Base-by-base conservation (phyloP, 2,888 invertebrate genomes). In the Cryptophagus acutangulus region DNA sequence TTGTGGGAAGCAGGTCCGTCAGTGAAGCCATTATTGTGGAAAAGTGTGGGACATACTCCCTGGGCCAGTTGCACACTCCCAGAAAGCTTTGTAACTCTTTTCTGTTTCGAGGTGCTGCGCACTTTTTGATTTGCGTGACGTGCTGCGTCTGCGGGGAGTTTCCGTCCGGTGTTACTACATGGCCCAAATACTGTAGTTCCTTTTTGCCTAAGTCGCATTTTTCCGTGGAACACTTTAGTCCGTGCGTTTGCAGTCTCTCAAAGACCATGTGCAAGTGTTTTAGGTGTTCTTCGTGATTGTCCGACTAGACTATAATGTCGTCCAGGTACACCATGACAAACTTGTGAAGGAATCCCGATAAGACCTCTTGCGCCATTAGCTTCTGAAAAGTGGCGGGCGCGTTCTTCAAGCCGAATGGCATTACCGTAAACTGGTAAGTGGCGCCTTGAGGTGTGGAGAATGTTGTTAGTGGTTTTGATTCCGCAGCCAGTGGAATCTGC, bases 281-380 rank as follows among this genome's bases (percentile, higher is more conserved):
- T 1, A 44, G 30, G 31, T 55, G 51, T 2, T 54, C 48, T 4
- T 52, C 45, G 24, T 24, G 18, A 16, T 17, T 38, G 5, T 42
- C 14, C 1, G 39, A 41, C 18, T 42, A 51, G 0, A 52, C 33
- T 1, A 61, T 54, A 2, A 63, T 54, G 31, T 62, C 59, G 25
- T 61, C 61, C 1, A 61, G 36, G 33, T 61, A 62, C 0, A 54
- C 57, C 1, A 51, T 25, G 15, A 45, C 43, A 36, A 41, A 49
- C 1, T 41, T 3, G 9, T 43, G 36, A 2, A 35, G 10, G 13
- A 17, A 34, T 10, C 36, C 37, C 17, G 20, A 12, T 5, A 45
- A 15, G 8, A 43, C n/a, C n/a, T n/a, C 40, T 1, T 33, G 10
- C 1, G 28, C 26, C 40, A 43, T 43, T 2, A 40, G 18, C 12